Evolutionary conservation across 2,888 invertebrate genomes (phyloP), one percentile per base, ranked within the genome.

Genomic region (Hydrotaea diabolus): DNA sequence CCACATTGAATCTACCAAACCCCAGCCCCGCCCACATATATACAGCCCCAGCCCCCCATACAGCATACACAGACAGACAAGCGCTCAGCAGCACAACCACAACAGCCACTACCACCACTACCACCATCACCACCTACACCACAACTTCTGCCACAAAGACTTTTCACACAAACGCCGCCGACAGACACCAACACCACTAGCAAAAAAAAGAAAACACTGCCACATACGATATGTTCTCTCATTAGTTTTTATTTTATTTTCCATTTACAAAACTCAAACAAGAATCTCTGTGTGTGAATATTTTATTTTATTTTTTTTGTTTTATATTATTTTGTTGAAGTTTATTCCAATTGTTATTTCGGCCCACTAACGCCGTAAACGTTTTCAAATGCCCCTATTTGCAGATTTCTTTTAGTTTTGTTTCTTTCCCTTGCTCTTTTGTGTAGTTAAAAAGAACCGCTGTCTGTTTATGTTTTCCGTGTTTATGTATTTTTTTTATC

Each of bases 141-240:
- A 31, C 31, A 31, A n/a, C n/a, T n/a, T n/a, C 31, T 2, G 31
- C 31, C 31, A 31, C 31, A 31, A 31, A 49, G 49, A 49, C 49
- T 49, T 49, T 49, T 49, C 49, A 49, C 49, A 49, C 49, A 15
- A 26, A 71, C 78, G 71, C 26, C n/a, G n/a, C 46, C 11, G 17
- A 69, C 36, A 59, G 59, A 59, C 55, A 74, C 55, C 23, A 62
- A 17, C n/a, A 49, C n/a, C n/a, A 43, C 23, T 15, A 26, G 23
- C 23, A 59, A 21, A n/a, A n/a, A n/a, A n/a, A 46, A 31, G 26
- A 57, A 36, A 19, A 74, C 43, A 59, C 36, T 19, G 15, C 23
- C 69, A 69, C 23, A 21, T 46, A 21, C 69, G 23, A 23, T 69
- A 69, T 46, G 43, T 69, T 69, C 69, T 46, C 46, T 69, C 69